Evolutionary conservation across 1,140 invertebrate genomes (phyloP).

Genomic region (Diabrotica undecimpunctata): DNA sequence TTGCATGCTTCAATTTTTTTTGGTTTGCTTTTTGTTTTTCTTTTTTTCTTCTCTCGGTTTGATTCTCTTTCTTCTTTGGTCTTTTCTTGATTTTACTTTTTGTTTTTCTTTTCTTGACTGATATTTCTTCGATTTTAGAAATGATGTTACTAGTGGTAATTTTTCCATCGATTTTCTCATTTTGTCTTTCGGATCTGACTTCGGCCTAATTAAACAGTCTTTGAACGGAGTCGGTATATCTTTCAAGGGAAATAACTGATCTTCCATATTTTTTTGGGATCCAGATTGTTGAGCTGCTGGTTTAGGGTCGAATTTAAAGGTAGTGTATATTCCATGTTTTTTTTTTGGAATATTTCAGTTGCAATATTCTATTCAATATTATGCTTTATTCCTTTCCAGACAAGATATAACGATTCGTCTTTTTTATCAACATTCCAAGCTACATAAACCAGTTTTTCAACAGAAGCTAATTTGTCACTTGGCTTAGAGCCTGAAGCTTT

Average conservation of each 20-base stretch:
- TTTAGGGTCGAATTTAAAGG: too few species aligned
- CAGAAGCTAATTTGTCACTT: background rate
- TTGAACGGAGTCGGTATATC: too few species aligned
- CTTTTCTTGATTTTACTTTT: too few species aligned
- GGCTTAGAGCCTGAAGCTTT: background rate
- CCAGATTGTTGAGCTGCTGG: too few species aligned
- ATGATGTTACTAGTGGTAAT: too few species aligned
- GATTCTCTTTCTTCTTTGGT: background rate
- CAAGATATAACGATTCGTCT: too few species aligned
- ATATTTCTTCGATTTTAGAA: background rate
- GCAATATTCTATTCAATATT: too few species aligned
- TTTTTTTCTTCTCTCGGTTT: background rate
- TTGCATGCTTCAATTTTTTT: background rate
- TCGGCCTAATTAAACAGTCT: constrained; percentile 1
- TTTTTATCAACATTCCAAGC: too few species aligned
- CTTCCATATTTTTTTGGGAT: background rate
- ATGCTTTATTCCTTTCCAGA: too few species aligned
- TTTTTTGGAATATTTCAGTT: background rate
- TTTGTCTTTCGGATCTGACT: background rate
- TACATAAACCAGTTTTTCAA: background rate
- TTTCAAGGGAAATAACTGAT: background rate
- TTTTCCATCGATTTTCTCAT: background rate
- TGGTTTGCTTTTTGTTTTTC: background rate
- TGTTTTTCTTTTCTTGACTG: background rate
- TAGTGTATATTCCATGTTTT: too few species aligned